These are phyloP conservation scores for Dermolepida albohirtum DNA, from an alignment of 2,888 invertebrate species.

Conservation along the genomic window DNA sequence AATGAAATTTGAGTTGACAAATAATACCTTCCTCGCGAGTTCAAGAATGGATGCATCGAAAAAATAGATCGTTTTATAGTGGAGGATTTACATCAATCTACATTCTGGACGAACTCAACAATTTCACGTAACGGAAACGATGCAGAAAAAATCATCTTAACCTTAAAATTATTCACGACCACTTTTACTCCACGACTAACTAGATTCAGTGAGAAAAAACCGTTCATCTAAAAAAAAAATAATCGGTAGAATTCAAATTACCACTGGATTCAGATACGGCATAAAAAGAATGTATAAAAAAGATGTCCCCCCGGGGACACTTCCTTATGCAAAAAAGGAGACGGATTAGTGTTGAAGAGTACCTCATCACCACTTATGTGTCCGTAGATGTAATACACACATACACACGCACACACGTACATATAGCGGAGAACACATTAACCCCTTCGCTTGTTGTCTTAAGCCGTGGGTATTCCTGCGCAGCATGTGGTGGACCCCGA, in stretches of 20 bases:
- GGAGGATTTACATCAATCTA: too few relatives aligned
- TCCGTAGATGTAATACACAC: not conserved
- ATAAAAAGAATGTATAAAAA: not conserved
- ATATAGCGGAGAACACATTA: constrained; percentile 2
- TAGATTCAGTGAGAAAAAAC: constrained; percentile 14
- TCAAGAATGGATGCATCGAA: too few relatives aligned
- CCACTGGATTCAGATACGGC: not conserved
- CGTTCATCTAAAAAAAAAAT: constrained; percentile 7
- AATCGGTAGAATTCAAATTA: constrained; percentile 10
- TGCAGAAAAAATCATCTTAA: too few relatives aligned
- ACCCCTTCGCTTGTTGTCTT: constrained; percentile 25
- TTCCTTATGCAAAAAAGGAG: constrained; percentile 21
- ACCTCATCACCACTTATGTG: constrained; percentile 16
- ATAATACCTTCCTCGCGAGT: too few relatives aligned
- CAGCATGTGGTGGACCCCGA: constrained; percentile 24
- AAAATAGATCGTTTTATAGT: too few relatives aligned
- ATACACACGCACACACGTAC: not conserved
- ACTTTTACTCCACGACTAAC: not conserved
- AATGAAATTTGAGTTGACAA: too few relatives aligned
- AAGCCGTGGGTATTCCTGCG: constrained; percentile 21
- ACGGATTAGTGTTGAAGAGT: constrained; percentile 12
- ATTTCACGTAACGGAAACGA: too few relatives aligned
- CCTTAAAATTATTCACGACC: constrained; percentile 1
- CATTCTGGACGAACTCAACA: too few relatives aligned
- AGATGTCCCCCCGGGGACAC: not conserved